A percentile compares a stretch with the other conserved stretches of the same genome.
Conservation (phyloP, 1,140 invertebrate species). For the Tetragnatha versicolor region DNA sequence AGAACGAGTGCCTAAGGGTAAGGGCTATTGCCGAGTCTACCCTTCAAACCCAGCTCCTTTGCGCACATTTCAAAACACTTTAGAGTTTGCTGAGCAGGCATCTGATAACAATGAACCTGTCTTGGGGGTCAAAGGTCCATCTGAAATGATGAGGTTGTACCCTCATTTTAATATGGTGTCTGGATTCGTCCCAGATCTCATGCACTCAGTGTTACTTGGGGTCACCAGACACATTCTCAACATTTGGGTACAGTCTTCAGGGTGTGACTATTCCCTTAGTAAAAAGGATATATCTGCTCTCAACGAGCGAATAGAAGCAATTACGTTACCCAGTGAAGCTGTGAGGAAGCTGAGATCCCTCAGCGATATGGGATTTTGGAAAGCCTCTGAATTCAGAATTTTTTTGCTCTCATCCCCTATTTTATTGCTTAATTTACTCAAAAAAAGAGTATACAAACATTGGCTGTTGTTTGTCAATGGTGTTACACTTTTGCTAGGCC, state of each 20-base stretch:
- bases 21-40: neutral
- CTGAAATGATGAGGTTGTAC: neutral
- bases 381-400: neutral
- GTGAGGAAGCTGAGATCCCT: neutral
- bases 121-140: neutral
- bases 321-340: neutral
- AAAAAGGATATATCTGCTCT: neutral
- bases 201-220: neutral
- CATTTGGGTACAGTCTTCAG: neutral
- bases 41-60: too few relatives aligned
- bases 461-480: neutral
- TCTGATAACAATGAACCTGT: neutral
- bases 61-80: neutral
- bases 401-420: neutral
- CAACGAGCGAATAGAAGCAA: neutral
- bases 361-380: neutral
- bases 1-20: neutral
- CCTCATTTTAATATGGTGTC: neutral
- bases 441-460: neutral
- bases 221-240: neutral
- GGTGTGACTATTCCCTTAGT: neutral
- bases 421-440: neutral
- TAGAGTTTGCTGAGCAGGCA: neutral
- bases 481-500: too few relatives aligned
- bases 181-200: neutral